Conservation (phyloP, 2,888 invertebrate species). For the Enchytraeus crypticus region DNA sequence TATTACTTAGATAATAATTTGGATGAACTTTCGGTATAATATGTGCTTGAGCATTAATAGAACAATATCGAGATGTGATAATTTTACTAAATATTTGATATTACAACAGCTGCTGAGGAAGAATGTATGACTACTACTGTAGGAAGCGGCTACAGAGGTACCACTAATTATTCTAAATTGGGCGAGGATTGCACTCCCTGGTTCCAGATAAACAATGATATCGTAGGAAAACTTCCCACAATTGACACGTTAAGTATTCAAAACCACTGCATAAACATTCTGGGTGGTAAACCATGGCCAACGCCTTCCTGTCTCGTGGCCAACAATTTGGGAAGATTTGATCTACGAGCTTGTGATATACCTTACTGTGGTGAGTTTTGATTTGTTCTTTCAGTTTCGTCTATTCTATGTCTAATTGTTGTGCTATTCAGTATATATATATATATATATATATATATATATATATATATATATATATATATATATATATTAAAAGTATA, state of each 20-base stretch:
- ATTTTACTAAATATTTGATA: no score
- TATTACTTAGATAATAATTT: no score
- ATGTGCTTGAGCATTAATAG: no score
- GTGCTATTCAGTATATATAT: no score
- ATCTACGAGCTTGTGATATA: neutral
- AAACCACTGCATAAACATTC: neutral
- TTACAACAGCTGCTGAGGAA: no score
- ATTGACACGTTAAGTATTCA: neutral
- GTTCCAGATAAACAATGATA: no score
- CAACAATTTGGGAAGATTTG: neutral
- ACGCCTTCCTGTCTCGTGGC: neutral
- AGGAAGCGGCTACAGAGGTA: neutral
- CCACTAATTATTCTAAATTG: neutral
- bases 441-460: no score
- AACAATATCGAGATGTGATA: no score
- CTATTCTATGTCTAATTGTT: no score
- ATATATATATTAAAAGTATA: no score
- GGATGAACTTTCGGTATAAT: no score
- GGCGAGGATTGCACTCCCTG: neutral
- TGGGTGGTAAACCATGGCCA: neutral
- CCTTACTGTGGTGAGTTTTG: neutral
- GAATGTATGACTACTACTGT: neutral
- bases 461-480: no score
- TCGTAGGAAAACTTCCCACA: neutral
- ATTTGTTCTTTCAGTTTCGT: neutral